Evolutionary conservation across 2,113 vertebrate genomes (phyloP), one percentile per base, ranked within the genome.

Genomic region (Sorex araneus): DNA sequence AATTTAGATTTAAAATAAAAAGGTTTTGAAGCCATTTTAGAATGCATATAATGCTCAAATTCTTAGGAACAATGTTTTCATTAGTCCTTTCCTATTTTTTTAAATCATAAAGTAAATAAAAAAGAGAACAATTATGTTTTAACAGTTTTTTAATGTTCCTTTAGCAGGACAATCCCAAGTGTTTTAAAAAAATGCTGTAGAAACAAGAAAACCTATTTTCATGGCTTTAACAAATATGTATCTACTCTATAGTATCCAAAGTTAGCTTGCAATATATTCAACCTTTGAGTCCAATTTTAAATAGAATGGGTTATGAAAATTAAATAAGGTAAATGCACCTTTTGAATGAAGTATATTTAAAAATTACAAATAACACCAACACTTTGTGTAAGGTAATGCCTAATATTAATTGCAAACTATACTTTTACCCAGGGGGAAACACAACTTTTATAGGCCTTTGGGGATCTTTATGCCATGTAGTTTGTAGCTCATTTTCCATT

Each of bases 401-500:
- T 94, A 57, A 57, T 93, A 45, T 82, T 94, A 86, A 83, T 84
- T 94, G 86, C 90, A 90, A 94, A 69, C 66, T 87, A 67, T 28
- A 67, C 64, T 66, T 90, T 85, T 88, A 90, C 34, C 43, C 69
- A 70, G 18, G 66, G 78, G 2, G 85, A 79, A 90, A 91, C 81
- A 19, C 54, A 80, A 1, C 75, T 84, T 93, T 63, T 86, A 64
- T 87, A 84, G 81, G 57, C 64, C 40, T 79, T 69, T 40, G 45
- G 25, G 36, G 21, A 50, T 2, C 77, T 76, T 84, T 92, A 60
- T 80, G 47, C n/a, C 84, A 85, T 88, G 69, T 54, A 64, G 47
- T 94, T 47, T 90, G 84, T 80, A 83, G 73, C 63, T 76, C 83
- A 84, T 82, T 89, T 87, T 96, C 43, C 73, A 78, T 96, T 92